Evolutionary conservation across 2,888 invertebrate genomes (phyloP).

Genomic region (Tetranychus piercei): DNA sequence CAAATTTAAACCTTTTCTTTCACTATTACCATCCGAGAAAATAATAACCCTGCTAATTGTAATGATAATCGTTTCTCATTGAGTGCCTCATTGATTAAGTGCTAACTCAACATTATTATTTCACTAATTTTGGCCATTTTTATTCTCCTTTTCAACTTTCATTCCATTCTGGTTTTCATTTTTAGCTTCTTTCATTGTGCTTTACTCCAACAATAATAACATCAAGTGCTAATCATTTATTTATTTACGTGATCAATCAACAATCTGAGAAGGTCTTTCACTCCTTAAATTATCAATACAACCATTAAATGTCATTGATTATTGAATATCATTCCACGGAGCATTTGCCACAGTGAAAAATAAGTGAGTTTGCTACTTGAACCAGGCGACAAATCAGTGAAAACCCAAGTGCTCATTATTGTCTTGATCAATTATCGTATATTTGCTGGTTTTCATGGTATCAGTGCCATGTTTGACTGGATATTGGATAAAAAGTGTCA

Average conservation of each 20-base stretch:
- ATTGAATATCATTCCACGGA: no score
- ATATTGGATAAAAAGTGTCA: neutral
- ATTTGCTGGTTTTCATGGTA: neutral
- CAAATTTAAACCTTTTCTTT: no score
- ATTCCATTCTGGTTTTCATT: neutral
- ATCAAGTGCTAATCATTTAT: neutral
- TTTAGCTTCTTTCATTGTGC: neutral
- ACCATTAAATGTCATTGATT: no score
- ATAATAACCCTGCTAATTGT: neutral
- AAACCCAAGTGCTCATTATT: neutral
- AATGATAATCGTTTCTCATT: neutral
- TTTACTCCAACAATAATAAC: neutral
- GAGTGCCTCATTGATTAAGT: neutral
- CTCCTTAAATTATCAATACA: neutral
- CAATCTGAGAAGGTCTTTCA: neutral
- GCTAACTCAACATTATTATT: neutral
- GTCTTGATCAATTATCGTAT: no score
- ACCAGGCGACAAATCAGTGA: no score
- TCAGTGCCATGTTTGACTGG: neutral
- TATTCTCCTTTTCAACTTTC: neutral
- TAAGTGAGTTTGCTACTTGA: no score
- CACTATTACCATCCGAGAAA: neutral
- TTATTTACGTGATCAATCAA: neutral
- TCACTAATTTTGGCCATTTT: neutral
- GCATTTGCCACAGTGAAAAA: no score